Evolutionary conservation across 2,888 invertebrate genomes (phyloP).

Genomic region (Autographa gamma): DNA sequence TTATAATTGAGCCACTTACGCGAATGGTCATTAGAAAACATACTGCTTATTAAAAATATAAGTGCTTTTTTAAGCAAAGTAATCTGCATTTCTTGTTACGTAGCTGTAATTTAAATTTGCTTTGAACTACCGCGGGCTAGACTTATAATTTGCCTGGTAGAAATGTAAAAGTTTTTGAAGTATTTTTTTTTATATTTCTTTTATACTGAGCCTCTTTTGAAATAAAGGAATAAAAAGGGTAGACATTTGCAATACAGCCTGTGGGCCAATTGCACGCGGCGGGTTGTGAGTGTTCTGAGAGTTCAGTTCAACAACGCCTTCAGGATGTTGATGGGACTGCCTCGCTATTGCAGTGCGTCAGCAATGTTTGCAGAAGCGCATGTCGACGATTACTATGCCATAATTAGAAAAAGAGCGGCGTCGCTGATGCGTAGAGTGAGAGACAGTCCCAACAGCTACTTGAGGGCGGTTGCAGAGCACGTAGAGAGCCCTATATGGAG

Average conservation of each 20-base stretch:
- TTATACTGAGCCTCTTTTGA: not conserved
- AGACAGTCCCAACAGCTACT: too few species aligned
- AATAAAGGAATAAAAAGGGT: not conserved
- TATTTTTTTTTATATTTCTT: not conserved
- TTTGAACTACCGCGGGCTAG: not conserved
- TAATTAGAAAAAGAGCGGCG: too few species aligned
- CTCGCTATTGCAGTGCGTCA: too few species aligned
- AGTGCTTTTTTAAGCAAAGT: constrained; percentile 9
- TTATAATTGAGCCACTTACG: constrained; percentile 12
- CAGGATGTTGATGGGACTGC: too few species aligned
- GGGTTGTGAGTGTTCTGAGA: too few species aligned
- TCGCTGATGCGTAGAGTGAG: too few species aligned
- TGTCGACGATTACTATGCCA: too few species aligned
- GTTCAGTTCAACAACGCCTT: too few species aligned
- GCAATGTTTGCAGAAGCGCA: too few species aligned
- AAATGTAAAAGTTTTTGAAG: not conserved
- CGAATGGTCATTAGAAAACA: constrained; percentile 14
- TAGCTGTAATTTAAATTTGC: not conserved
- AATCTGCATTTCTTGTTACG: not conserved
- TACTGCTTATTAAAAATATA: constrained; percentile 1
- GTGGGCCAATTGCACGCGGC: too few species aligned
- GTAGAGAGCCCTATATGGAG: too few species aligned
- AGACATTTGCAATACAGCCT: not conserved
- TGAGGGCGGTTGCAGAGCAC: too few species aligned
- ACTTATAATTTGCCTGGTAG: not conserved